Evolutionary conservation across 2,113 vertebrate species (phyloP), one percentile per base, ranked within the genome.

Genomic region (Prietella phreatophila): DNA sequence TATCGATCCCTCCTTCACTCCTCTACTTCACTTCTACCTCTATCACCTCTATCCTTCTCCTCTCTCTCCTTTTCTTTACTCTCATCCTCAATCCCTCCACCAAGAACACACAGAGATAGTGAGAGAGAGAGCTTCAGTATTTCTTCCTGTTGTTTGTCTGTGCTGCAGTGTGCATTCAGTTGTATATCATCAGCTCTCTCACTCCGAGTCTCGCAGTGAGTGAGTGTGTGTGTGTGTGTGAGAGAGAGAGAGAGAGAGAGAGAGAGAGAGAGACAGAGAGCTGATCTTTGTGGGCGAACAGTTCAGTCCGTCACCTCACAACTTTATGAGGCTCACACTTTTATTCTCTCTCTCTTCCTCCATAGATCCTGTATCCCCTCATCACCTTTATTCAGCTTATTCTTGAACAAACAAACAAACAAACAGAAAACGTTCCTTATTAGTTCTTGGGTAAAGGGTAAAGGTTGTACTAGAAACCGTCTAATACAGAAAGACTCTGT

Each of bases 101-200:
- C 17, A 22, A 73, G 30, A 88, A 93, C 93, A 95, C 85, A 86
- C 86, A 91, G 85, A 91, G 91, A 14, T 22, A 20, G 75, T 22
- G 39, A 47, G 58, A 86, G 53, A 27, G 47, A 33, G 61, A 3
- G 61, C 10, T n/a, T 5, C 2, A 65, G 61, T 63, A 63, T 63
- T 63, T 63, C 61, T 27, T 63, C 61, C 22, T 63, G 20, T 58
- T 58, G 58, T 60, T 67, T 67, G 63, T 67, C 27, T n/a, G 63
- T 30, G 27, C n/a, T 67, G 63, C 63, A 67, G 27, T 15, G 63
- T 67, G 63, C n/a, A 14, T 67, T 61, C 60, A 61, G 11, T 11
- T 30, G n/a, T 4, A 5, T 15, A 67, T 67, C 11, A 30, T 13
- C 27, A 67, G 27, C 25, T 65, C 61, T 27, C 61, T 65, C 10